Base-by-base conservation (phyloP, 2,797 vertebrate species). In the Malacoctenus gilli region DNA sequence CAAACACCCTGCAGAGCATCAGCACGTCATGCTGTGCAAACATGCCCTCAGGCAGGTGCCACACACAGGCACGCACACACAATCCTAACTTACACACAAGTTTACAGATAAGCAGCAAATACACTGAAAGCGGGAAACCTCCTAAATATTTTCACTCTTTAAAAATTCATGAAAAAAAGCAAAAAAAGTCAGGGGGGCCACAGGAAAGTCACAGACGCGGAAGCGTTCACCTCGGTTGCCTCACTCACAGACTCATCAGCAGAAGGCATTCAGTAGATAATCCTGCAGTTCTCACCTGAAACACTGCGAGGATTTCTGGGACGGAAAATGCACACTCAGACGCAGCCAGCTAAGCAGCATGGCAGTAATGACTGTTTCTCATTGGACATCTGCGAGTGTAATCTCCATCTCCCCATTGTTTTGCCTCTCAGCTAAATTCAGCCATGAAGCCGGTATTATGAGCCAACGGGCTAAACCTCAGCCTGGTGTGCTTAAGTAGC, bases 1-100 rank as follows among this genome's bases (percentile, higher is more conserved):
- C 56, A 62, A 72, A 61, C 64, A 67, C 36, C 70, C 73, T 47
- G 65, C 78, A 59, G 72, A 70, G 72, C 54, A 72, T 82, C 75
- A 39, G 62, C 68, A 66, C 77, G 37, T 42, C 12, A 14, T 14
- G 57, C 72, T 65, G 54, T 73, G 71, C 77, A 75, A 82, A 79
- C 71, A 52, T 74, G 67, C 83, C 85, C 80, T 69, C 41, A 1
- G 81, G 85, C 82, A 47, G 54, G 52, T 69, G 30, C 82, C 20
- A 49, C 15, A 31, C 23, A 41, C 31, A 32, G 14, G 11, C 21
- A 58, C 36, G 23, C 59, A 46, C 51, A 56, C 41, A 32, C 19
- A 32, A 5, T 5, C n/a, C 28, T 5, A 5, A 31, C 28, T 5
- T 9, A 31, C 28, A 31, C 28, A 31, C 28, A 31, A 5, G 11